Evolutionary conservation across 1,140 invertebrate species (phyloP), one percentile per base, ranked within the genome.

Genomic region (Xylocopa sonorina): DNA sequence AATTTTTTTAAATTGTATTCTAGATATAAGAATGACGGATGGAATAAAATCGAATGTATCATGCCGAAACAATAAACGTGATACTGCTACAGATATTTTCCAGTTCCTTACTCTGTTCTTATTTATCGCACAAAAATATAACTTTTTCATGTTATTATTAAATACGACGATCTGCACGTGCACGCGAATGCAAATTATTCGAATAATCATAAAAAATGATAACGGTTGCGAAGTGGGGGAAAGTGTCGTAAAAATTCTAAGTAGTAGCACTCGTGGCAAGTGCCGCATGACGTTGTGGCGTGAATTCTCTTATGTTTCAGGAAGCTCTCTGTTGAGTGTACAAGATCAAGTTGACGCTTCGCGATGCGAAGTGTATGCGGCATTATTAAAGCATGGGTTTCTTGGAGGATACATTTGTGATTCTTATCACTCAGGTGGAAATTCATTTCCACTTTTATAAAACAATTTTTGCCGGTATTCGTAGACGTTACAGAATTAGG

Each of bases 361-460:
- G 85, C 81, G 18, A 86, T 87, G 82, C 85, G 43, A 80, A 83
- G 79, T 78, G 60, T 74, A 34, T n/a, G 32, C 32, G 48, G 72
- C 10, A 58, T 63, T 50, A 78, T 32, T 66, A 74, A 88, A 93
- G 91, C 81, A 96, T 96, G 95, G 94, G 92, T 78, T 95, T 96
- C 87, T 89, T 96, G 46, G 95, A 95, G 87, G 96, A 96, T 91
- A 95, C 94, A 77, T 92, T 94, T 62, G 94, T 96, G 83, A 95
- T 96, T 85, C 94, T 96, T 80, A 90, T 95, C 55, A 96, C 95
- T 76, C 95, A 96, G 93, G 95, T 95, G 91, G 92, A 89, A 85
- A 66, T 71, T 79, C 24, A 78, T 75, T 80, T 81, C 71, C 74
- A 74, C 67, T 80, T 43, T 18, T 71, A 76, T 64, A 63, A 41